Percentiles rank a stretch among this genome's conserved stretches.
Evolutionary conservation across 1,140 invertebrate species (phyloP).

Genomic region (Ceratosolen solmsi): DNA sequence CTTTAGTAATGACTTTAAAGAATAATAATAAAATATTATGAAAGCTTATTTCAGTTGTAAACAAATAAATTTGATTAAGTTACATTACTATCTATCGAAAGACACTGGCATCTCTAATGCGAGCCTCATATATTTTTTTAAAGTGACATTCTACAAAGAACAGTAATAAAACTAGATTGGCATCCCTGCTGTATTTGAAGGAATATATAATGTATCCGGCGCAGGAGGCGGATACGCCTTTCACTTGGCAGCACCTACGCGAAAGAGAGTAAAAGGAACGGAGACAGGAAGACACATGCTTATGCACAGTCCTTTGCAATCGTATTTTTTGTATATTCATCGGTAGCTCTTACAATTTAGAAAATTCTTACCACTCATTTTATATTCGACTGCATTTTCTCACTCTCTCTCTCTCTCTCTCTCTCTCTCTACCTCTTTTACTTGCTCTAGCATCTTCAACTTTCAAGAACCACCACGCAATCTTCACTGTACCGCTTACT

Average conservation of each 20-base stretch:
- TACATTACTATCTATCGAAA: not conserved
- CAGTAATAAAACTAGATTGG: not conserved
- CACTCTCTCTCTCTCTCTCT: not conserved
- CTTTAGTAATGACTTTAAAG: no score
- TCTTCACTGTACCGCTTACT: constrained; percentile 14
- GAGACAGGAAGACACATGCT: not conserved
- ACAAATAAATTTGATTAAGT: not conserved
- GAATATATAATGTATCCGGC: not conserved
- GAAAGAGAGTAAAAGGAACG: not conserved
- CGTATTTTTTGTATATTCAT: constrained; percentile 6
- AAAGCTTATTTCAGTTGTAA: no score
- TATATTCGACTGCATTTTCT: constrained; percentile 32
- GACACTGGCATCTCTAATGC: not conserved
- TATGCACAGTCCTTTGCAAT: not conserved
- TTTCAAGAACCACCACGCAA: constrained; percentile 34
- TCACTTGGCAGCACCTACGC: not conserved
- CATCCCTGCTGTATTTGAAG: not conserved
- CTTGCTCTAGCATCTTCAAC: constrained; percentile 4
- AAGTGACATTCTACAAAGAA: not conserved
- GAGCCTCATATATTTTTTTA: not conserved
- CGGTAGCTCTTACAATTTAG: not conserved
- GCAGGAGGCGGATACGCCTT: not conserved
- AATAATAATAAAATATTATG: no score
- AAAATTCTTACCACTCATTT: constrained; percentile 30
- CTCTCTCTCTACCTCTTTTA: not conserved